Percentiles rank a stretch among this genome's conserved stretches.
Evolutionary conservation across 1,140 invertebrate species (phyloP).

Genomic region (Drosophila mojavensis): DNA sequence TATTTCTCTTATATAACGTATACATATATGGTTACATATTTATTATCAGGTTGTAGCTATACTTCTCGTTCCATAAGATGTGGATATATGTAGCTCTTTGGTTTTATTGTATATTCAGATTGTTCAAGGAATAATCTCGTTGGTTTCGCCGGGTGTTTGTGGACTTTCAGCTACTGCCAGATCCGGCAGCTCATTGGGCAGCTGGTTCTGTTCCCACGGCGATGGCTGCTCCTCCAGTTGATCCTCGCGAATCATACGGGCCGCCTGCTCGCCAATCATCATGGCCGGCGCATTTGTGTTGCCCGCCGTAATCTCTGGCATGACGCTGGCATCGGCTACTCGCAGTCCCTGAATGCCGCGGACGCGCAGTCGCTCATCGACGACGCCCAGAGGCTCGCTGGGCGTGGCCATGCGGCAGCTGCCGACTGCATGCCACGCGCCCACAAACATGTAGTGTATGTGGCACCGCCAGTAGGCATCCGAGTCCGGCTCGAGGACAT

Average conservation of each 20-base stretch:
- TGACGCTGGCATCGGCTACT: slow-evolving; percentile 92
- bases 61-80: too few relatives aligned
- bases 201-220: not conserved
- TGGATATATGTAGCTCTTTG: too few relatives aligned
- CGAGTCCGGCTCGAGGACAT: slow-evolving; percentile 79
- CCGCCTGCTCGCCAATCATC: slow-evolving; percentile 91
- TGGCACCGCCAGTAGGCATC: slow-evolving; percentile 88
- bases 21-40: too few relatives aligned
- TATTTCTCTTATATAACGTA: too few relatives aligned
- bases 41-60: too few relatives aligned
- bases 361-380: slow-evolving; percentile 88
- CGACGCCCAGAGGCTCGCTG: slow-evolving; percentile 86
- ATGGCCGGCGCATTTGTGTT: slow-evolving; percentile 91
- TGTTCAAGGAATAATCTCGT: too few relatives aligned
- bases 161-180: not conserved
- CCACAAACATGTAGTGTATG: slow-evolving; percentile 86
- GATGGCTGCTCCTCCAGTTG: not conserved
- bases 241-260: slow-evolving; percentile 88
- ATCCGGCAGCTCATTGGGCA: not conserved
- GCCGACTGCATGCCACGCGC: slow-evolving; percentile 89
- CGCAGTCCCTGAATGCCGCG: slow-evolving; percentile 87
- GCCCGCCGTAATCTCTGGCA: slow-evolving; percentile 89
- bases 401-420: slow-evolving; percentile 91
- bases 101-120: not conserved
- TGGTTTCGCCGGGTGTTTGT: not conserved